A percentile compares a stretch with the other conserved stretches of the same genome.
These are phyloP conservation scores for Mactromeris polynyma DNA, from an alignment of 2,888 invertebrate species.

Conservation along the genomic window DNA sequence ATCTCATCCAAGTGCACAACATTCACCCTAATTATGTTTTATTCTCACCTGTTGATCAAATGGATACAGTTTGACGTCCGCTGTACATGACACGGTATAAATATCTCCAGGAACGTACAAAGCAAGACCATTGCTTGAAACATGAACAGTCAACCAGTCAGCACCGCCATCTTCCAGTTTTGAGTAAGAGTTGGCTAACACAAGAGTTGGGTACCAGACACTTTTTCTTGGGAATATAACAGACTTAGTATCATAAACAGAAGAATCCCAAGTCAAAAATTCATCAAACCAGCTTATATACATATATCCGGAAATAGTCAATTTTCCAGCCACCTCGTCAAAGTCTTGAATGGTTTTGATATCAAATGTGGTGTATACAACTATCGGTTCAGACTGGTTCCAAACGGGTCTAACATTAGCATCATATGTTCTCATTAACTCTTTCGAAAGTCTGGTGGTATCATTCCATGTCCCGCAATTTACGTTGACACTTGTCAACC, in stretches of 20 bases:
- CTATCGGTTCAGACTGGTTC: conserved; percentile 31
- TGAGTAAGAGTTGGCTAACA: conserved; percentile 57
- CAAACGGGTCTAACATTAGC: neutral
- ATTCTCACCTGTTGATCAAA: conserved; percentile 57
- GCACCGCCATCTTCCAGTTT: conserved; percentile 51
- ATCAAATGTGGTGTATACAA: conserved; percentile 17
- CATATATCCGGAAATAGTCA: conserved; percentile 43
- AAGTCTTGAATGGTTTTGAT: conserved; percentile 47
- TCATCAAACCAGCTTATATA: conserved; percentile 40
- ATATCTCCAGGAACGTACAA: conserved; percentile 49
- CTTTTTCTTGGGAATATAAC: conserved; percentile 25
- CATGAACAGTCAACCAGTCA: conserved; percentile 46
- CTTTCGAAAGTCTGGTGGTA: neutral
- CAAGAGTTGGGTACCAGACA: conserved; percentile 59
- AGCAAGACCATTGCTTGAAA: conserved; percentile 43
- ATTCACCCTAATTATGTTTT: too few species aligned
- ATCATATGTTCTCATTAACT: neutral
- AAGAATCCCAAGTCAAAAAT: conserved; percentile 31
- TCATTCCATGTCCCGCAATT: conserved; percentile 1
- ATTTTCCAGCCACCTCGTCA: conserved; percentile 55
- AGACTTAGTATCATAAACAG: neutral
- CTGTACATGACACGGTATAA: conserved; percentile 52
- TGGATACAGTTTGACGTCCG: conserved; percentile 60
- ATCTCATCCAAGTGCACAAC: too few species aligned
- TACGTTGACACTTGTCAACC: too few species aligned